A percentile compares a stretch with the other conserved stretches of the same genome.
These are phyloP conservation scores for Potorous gilbertii DNA, from an alignment of 2,797 vertebrate species.

Conservation along the genomic window DNA sequence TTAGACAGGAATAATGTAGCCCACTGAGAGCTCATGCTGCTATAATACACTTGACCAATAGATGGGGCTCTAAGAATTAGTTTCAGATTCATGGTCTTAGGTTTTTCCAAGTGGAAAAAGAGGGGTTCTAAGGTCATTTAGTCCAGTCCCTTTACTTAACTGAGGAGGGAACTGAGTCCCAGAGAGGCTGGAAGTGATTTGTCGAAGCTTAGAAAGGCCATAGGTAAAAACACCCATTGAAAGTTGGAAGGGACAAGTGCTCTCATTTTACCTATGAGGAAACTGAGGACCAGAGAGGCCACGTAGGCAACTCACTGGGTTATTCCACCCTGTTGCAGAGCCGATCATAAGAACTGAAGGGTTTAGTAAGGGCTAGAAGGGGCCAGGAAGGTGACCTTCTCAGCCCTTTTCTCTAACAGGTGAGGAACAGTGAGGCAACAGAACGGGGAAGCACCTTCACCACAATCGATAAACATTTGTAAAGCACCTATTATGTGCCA, in stretches of 20 bases:
- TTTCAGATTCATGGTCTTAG: neutral
- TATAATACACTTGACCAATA: constrained; percentile 45
- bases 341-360: neutral
- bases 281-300: constrained; percentile 8
- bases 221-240: neutral
- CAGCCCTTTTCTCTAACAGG: no score
- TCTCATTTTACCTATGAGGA: neutral
- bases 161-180: neutral
- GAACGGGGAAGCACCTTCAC: no score
- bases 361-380: neutral
- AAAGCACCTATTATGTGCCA: neutral
- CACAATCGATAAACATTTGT: no score
- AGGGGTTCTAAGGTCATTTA: neutral
- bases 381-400: neutral
- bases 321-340: no score
- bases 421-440: neutral
- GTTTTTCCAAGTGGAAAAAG: neutral
- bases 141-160: neutral
- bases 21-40: neutral
- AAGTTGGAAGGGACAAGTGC: neutral
- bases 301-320: neutral
- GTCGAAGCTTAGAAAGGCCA: neutral
- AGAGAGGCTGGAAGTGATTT: neutral
- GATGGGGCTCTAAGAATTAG: constrained; percentile 70
- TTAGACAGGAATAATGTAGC: neutral